These are phyloP conservation scores for Tridacna gigas DNA, from an alignment of 2,888 invertebrate genomes.

Conservation along the genomic window DNA sequence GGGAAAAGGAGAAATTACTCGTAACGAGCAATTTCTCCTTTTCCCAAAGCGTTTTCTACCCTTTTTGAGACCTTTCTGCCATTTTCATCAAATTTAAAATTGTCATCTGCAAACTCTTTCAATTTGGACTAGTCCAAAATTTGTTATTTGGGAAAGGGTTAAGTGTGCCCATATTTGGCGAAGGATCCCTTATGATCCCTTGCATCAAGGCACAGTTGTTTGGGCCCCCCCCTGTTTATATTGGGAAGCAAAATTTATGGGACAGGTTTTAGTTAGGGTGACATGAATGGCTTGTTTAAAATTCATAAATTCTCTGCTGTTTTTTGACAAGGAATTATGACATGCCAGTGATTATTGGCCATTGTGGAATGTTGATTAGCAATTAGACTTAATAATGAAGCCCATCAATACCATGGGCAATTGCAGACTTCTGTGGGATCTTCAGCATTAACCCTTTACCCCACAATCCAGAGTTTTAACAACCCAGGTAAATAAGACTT, in stretches of 20 bases:
- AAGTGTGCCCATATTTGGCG: too few relatives aligned
- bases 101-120: too few relatives aligned
- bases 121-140: too few relatives aligned
- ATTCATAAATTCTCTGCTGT: constrained; percentile 16
- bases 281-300: constrained; percentile 25
- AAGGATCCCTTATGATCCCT: not conserved
- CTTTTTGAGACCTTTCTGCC: too few relatives aligned
- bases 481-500: not conserved
- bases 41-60: too few relatives aligned
- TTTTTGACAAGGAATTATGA: constrained; percentile 18
- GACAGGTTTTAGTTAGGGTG: not conserved
- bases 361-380: constrained; percentile 20
- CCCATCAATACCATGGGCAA: too few relatives aligned
- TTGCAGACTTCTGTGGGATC: not conserved
- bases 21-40: too few relatives aligned
- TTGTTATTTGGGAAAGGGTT: too few relatives aligned
- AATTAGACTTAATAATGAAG: not conserved
- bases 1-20: too few relatives aligned
- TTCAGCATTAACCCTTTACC: not conserved
- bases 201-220: not conserved
- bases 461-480: not conserved
- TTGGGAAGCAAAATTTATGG: constrained; percentile 9
- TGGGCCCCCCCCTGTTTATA: not conserved
- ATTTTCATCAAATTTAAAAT: too few relatives aligned
- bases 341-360: constrained; percentile 3